Conservation (phyloP, 2,888 invertebrate species). For the Cecidostiba fungosa region DNA sequence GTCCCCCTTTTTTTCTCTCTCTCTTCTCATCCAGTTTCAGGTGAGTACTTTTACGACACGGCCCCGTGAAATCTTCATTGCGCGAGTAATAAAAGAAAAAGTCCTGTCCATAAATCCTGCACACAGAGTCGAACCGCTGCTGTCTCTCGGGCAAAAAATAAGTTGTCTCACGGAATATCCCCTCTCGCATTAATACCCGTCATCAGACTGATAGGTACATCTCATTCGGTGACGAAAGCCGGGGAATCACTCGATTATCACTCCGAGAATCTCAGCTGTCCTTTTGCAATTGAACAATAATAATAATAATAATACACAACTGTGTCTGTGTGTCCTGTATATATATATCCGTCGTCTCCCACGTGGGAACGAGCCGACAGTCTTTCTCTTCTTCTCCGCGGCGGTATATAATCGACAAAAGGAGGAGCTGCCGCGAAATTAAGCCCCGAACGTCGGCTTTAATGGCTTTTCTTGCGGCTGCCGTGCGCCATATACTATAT, state of each 20-base stretch:
- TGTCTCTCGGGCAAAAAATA: background rate
- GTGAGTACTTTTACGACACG: conserved; percentile 54
- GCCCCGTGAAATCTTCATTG: conserved; percentile 43
- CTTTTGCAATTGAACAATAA: too few species aligned
- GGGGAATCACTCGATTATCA: too few species aligned
- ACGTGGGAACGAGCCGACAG: conserved; percentile 49
- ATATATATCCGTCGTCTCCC: background rate
- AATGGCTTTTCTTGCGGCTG: conserved; percentile 62
- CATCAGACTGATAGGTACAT: conserved; percentile 49
- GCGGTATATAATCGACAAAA: conserved; percentile 60
- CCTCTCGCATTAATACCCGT: conserved; percentile 59
- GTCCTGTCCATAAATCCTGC: conserved; percentile 39
- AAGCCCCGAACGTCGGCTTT: conserved; percentile 53
- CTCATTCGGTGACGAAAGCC: conserved; percentile 35
- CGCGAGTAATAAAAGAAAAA: conserved; percentile 51
- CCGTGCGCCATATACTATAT: background rate
- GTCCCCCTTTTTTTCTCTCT: background rate
- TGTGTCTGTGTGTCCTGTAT: background rate
- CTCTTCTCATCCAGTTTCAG: conserved; percentile 40
- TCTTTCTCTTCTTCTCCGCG: background rate
- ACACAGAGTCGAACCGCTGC: background rate
- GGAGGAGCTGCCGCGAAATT: conserved; percentile 53
- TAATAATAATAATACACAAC: too few species aligned
- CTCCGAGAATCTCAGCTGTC: too few species aligned
- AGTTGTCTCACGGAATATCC: background rate